A percentile compares a stretch with the other conserved stretches of the same genome.
These are phyloP conservation scores for Capra hircus DNA, from an alignment of 2,113 vertebrate genomes.

Conservation along the genomic window DNA sequence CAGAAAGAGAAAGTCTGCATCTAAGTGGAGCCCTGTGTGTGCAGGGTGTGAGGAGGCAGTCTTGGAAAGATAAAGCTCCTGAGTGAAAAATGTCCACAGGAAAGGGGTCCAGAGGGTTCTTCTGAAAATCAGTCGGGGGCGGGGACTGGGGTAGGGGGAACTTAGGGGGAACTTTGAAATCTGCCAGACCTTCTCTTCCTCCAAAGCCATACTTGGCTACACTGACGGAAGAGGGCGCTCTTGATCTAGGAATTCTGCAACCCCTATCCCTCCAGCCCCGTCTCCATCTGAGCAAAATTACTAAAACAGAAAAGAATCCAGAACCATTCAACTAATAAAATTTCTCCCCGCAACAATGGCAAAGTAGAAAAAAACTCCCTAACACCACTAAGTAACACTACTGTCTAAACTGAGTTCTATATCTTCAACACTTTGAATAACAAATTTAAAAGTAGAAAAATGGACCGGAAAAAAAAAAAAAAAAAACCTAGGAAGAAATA, in stretches of 20 bases:
- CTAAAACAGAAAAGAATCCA: background rate
- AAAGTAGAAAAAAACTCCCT: background rate
- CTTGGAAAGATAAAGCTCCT: background rate
- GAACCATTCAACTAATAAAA: background rate
- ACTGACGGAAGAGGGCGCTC: slow-evolving; percentile 59
- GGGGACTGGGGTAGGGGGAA: background rate
- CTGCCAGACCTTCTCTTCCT: background rate
- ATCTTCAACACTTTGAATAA: background rate
- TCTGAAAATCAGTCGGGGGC: accelerated
- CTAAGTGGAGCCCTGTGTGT: no score
- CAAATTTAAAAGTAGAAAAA: background rate
- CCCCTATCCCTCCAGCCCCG: background rate
- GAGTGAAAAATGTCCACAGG: background rate
- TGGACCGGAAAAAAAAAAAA: background rate
- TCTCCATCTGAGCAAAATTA: background rate
- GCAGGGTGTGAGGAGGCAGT: background rate
- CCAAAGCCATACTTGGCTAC: background rate
- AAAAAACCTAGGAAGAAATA: background rate
- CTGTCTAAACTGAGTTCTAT: background rate
- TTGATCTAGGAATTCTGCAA: slow-evolving; percentile 41
- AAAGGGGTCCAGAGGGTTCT: background rate
- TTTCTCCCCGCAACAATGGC: background rate
- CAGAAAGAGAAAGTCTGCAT: background rate
- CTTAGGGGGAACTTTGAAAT: background rate
- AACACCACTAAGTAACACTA: background rate